phyloP scores from a whole-genome alignment of 2,113 vertebrate species.

The Rhinopomastus cyanomelas region DNA sequence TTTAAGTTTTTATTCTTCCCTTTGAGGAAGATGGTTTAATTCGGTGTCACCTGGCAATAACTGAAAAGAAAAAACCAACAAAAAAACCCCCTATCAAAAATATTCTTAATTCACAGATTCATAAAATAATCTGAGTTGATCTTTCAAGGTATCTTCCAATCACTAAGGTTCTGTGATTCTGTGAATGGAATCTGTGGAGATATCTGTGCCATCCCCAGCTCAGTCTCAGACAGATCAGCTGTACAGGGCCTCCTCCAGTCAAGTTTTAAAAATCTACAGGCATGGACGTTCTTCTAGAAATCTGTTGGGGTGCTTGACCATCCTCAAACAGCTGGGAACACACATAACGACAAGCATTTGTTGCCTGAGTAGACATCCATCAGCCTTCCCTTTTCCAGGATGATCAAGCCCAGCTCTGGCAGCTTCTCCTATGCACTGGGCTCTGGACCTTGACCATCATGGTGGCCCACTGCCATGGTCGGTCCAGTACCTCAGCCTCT shows the following conservation, averaged over 20 bases:
- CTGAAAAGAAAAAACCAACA: background rate
- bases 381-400: background rate
- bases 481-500: background rate
- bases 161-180: too few relatives aligned
- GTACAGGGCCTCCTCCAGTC: background rate
- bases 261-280: background rate
- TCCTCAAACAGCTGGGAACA: background rate
- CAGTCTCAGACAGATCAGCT: background rate
- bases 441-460: background rate
- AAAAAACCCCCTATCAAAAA: background rate
- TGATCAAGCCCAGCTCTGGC: background rate
- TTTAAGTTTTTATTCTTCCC: background rate
- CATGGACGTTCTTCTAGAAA: background rate
- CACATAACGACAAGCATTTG: background rate
- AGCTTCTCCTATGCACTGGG: background rate
- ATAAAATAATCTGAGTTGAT: too few relatives aligned
- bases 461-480: fast-evolving
- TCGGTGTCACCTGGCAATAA: background rate
- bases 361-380: background rate
- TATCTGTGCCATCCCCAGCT: background rate
- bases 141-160: too few relatives aligned
- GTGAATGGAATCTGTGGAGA: background rate
- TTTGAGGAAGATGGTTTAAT: background rate
- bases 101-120: background rate
- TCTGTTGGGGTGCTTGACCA: background rate